phyloP scores from a whole-genome alignment of 2,113 vertebrate species.

The Melanostigma gelatinosum region DNA sequence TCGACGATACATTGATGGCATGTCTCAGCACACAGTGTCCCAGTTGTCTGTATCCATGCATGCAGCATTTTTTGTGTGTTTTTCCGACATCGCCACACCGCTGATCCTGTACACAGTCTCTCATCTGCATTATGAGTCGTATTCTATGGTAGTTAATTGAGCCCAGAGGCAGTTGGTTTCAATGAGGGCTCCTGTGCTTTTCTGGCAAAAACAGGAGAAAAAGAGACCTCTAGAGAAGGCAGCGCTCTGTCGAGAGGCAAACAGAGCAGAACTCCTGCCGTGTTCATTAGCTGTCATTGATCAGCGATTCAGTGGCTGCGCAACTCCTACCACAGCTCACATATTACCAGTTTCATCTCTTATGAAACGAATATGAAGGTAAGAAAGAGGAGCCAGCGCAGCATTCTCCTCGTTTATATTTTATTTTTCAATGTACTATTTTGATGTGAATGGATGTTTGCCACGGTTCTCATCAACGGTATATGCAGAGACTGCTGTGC shows the following conservation, averaged over 20 bases:
- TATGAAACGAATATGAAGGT: slow-evolving; percentile 61
- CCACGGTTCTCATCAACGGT: slow-evolving; percentile 53
- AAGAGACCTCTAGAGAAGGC: slow-evolving; percentile 65
- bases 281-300: slow-evolving; percentile 82
- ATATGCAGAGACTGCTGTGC: slow-evolving; percentile 47
- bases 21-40: slow-evolving; percentile 17
- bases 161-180: slow-evolving; percentile 78
- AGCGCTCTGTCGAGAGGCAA: slow-evolving; percentile 72
- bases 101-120: slow-evolving; percentile 47
- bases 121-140: slow-evolving; percentile 73
- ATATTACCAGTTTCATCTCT: slow-evolving; percentile 55
- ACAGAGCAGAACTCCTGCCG: slow-evolving; percentile 76
- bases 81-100: slow-evolving; percentile 36
- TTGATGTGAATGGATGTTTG: slow-evolving; percentile 59
- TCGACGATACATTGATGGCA: slow-evolving; percentile 33
- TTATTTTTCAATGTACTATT: slow-evolving; percentile 45
- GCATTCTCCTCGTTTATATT: slow-evolving; percentile 52
- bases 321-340: slow-evolving; percentile 49
- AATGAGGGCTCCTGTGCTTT: slow-evolving; percentile 69
- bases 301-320: slow-evolving; percentile 70
- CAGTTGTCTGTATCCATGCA: slow-evolving; percentile 14
- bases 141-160: slow-evolving; percentile 79
- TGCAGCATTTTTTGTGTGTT: slow-evolving; percentile 25
- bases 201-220: slow-evolving; percentile 62
- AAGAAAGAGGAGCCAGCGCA: slow-evolving; percentile 50